Base-by-base conservation (phyloP, 2,113 vertebrate genomes). In the Mormyrus lacerda region DNA sequence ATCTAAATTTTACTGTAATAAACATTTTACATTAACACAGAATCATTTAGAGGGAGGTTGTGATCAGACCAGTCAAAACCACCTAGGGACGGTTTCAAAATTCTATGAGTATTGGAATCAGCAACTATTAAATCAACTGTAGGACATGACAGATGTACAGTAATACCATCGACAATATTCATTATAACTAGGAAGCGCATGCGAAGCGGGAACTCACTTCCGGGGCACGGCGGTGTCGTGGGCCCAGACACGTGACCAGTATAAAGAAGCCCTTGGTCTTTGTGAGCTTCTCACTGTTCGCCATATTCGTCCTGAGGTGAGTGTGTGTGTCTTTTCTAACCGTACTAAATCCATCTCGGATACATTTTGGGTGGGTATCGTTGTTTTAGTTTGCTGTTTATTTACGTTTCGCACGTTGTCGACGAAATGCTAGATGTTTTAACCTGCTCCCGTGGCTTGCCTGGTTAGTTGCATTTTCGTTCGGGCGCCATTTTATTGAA, bases 201-300 rank as follows among this genome's bases (percentile, higher is more conserved):
- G 73, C 4, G 15, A 79, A 11, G 42, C 31, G 53, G 9, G 10
- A 65, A 19, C 24, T 15, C 39, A 58, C 87, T 65, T 87, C 87
- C 87, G 87, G 87, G 87, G 19, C 87, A 50, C 87, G 55, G 8
- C 9, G 55, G 85, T 21, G 11, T 87, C 31, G 17, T 27, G 27
- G 21, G 7, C 19, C 17, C 7, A 9, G 58, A 31, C 53, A 87
- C 55, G 87, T 87, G 87, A 65, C 58, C 39, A 47, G 53, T 87
- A 87, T 87, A 87, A 87, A 87, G 48, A 21, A 17, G 53, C 55
- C 24, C 15, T 42, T 24, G 15, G 87, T 65, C 87, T 61, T 87
- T 87, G 53, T 61, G 55, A 11, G 51, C 6, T 4, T 44, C 87
- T 58, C 53, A 87, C 35, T 87, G 87, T 44, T 55, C 87, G 55